Conservation (phyloP, 2,888 invertebrate genomes). For the Exocentrus adspersus region DNA sequence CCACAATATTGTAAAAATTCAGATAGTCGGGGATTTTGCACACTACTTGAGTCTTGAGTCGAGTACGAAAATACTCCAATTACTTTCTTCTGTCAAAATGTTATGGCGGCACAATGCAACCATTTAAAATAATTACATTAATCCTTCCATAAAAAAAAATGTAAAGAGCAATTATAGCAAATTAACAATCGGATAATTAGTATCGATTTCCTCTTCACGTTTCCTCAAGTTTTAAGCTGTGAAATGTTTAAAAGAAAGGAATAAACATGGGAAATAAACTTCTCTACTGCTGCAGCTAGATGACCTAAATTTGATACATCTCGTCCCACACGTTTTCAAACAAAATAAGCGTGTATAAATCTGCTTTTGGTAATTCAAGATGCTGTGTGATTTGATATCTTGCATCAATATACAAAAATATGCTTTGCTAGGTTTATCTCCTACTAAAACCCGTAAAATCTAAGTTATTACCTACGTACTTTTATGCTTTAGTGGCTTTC, state of each 20-base stretch:
- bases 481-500: too few species aligned
- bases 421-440: too few species aligned
- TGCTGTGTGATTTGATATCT: neutral
- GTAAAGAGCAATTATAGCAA: too few species aligned
- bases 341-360: neutral
- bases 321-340: neutral
- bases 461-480: too few species aligned
- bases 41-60: constrained; percentile 19
- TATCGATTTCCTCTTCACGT: too few species aligned
- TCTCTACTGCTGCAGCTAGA: constrained; percentile 6
- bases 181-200: too few species aligned
- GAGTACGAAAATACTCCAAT: constrained; percentile 28
- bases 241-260: too few species aligned
- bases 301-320: constrained; percentile 30
- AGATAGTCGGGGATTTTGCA: constrained; percentile 42
- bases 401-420: too few species aligned
- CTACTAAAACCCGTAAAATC: too few species aligned
- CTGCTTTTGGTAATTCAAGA: neutral
- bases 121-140: constrained; percentile 43
- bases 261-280: too few species aligned
- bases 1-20: constrained; percentile 43
- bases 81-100: constrained; percentile 41
- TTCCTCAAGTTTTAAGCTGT: too few species aligned
- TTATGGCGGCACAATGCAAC: constrained; percentile 48
- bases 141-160: too few species aligned